phyloP scores from a whole-genome alignment of 2,888 invertebrate species.

The Parthenolecanium corni region DNA sequence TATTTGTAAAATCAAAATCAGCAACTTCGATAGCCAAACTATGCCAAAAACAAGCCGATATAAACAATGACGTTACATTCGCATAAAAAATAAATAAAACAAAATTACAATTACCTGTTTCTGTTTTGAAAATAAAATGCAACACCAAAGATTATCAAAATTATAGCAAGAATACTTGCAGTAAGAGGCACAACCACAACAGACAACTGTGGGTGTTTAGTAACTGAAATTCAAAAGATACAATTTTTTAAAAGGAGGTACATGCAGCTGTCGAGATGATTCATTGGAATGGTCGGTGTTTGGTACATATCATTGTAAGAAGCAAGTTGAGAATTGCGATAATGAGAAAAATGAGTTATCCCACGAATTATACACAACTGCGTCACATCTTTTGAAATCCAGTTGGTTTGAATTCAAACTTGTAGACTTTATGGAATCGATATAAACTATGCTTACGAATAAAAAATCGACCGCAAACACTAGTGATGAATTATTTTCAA shows the following conservation, averaged over 20 bases:
- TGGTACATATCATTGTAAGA: too few species aligned
- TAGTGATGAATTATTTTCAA: too few species aligned
- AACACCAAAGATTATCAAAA: slow-evolving; percentile 72
- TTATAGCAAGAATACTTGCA: slow-evolving; percentile 68
- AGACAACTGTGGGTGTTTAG: slow-evolving; percentile 68
- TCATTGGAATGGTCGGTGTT: too few species aligned
- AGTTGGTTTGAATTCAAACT: too few species aligned
- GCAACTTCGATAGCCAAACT: slow-evolving; percentile 41
- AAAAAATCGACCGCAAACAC: too few species aligned
- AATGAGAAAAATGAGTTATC: neutral
- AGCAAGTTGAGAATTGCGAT: too few species aligned
- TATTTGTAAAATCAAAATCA: slow-evolving; percentile 76
- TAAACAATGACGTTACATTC: neutral
- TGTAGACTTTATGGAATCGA: too few species aligned
- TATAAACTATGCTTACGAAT: too few species aligned
- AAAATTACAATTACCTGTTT: slow-evolving; percentile 47
- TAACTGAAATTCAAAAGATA: slow-evolving; percentile 40
- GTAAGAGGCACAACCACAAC: slow-evolving; percentile 78
- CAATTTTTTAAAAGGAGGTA: neutral
- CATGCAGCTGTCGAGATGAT: too few species aligned
- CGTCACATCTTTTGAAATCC: too few species aligned
- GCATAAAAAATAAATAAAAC: neutral
- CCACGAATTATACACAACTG: neutral
- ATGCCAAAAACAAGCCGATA: neutral
- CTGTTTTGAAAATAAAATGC: slow-evolving; percentile 75